phyloP scores from a whole-genome alignment of 2,888 invertebrate genomes.

The Acrobasis repandana region DNA sequence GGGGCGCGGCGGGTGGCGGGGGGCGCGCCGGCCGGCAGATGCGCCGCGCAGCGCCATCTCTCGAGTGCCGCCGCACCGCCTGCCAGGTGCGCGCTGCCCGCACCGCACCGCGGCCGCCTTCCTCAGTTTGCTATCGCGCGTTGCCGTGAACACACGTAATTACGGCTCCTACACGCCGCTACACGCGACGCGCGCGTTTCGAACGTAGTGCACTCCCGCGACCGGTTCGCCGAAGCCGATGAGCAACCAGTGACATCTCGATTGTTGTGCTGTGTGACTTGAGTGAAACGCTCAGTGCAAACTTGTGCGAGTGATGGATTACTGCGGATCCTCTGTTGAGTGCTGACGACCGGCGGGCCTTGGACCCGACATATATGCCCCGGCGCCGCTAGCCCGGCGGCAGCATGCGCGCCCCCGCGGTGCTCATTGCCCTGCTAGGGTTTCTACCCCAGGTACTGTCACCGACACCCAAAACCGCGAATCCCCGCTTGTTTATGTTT shows the following conservation, averaged over 20 bases:
- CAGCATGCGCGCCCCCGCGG: slow-evolving; percentile 81
- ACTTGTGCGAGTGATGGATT: slow-evolving; percentile 80
- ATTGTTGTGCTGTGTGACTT: slow-evolving; percentile 79
- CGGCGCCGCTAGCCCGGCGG: slow-evolving; percentile 80
- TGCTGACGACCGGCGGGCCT: slow-evolving; percentile 71
- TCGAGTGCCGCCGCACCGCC: slow-evolving; percentile 51
- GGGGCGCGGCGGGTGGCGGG: slow-evolving; percentile 43
- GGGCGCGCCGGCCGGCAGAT: slow-evolving; percentile 66
- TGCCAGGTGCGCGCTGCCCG: slow-evolving; percentile 74
- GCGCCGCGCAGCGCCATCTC: slow-evolving; percentile 81
- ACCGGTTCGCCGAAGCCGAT: slow-evolving; percentile 76
- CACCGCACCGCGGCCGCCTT: slow-evolving; percentile 74
- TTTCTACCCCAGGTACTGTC: slow-evolving; percentile 81
- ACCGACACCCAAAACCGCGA: slow-evolving; percentile 67
- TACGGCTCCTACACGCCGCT: slow-evolving; percentile 59
- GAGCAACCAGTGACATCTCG: slow-evolving; percentile 77
- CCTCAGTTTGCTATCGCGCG: slow-evolving; percentile 81
- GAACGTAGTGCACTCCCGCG: slow-evolving; percentile 77
- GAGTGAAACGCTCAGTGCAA: slow-evolving; percentile 77
- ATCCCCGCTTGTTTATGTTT: slow-evolving; percentile 68
- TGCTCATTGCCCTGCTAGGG: slow-evolving; percentile 82
- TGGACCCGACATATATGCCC: slow-evolving; percentile 72
- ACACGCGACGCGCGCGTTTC: slow-evolving; percentile 79
- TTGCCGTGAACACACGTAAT: slow-evolving; percentile 66
- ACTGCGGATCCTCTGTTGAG: slow-evolving; percentile 65